Conservation (phyloP, 2,888 invertebrate species). For the Aphidius colemani region DNA sequence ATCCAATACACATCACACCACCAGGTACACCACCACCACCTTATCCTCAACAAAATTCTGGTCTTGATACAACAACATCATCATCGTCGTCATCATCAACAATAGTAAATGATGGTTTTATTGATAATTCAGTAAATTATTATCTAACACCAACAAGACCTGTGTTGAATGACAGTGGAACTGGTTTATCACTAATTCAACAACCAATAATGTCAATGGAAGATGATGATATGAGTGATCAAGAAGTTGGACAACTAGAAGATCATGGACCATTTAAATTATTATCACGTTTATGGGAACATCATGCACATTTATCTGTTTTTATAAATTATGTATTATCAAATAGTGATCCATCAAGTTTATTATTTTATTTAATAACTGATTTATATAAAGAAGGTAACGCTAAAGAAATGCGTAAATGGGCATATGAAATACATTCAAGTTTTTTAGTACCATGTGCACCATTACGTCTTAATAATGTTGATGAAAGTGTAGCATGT, state of each 20-base stretch:
- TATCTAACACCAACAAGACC: conserved; percentile 44
- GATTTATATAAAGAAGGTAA: conserved; percentile 86
- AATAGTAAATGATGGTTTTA: conserved; percentile 50
- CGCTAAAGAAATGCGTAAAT: conserved; percentile 90
- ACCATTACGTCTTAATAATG: conserved; percentile 76
- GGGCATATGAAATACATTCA: conserved; percentile 99
- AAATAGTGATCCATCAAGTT: conserved; percentile 79
- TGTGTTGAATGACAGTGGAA: conserved; percentile 49
- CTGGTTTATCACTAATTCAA: conserved; percentile 62
- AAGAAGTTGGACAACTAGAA: conserved; percentile 78
- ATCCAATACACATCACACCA: conserved; percentile 62
- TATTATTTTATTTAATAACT: conserved; percentile 88
- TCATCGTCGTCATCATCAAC: conserved; percentile 47
- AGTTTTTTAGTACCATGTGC: conserved; percentile 91
- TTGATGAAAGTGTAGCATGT: conserved; percentile 85
- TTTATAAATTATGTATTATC: conserved; percentile 89
- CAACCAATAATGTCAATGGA: conserved; percentile 93
- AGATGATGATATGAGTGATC: conserved; percentile 90
- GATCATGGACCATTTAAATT: conserved; percentile 90
- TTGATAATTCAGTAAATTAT: conserved; percentile 40
- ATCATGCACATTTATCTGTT: conserved; percentile 90
- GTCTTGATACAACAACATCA: conserved; percentile 43
- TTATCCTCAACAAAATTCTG: conserved; percentile 65
- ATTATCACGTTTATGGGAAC: conserved; percentile 79
- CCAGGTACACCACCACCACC: conserved; percentile 91